Percentiles rank a stretch among this genome's conserved stretches.
These are phyloP conservation scores for Silvanus unidentatus DNA, from an alignment of 2,888 invertebrate species.

Conservation along the genomic window DNA sequence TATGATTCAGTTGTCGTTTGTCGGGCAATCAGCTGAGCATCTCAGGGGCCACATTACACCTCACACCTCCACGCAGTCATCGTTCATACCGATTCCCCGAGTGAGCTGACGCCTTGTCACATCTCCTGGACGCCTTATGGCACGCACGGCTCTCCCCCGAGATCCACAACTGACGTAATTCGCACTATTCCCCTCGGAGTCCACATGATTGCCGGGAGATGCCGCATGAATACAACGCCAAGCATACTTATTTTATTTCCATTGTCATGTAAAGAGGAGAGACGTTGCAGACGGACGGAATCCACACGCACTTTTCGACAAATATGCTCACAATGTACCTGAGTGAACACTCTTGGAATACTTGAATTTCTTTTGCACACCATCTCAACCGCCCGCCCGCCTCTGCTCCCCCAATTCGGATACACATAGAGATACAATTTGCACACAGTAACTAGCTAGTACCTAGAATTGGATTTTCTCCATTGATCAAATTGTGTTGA, in stretches of 20 bases:
- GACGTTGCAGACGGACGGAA: slow-evolving; percentile 14
- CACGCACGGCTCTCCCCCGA: slow-evolving; percentile 34
- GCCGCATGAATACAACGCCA: slow-evolving; percentile 41
- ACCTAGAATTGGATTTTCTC: too few relatives aligned
- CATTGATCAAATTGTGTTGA: too few relatives aligned
- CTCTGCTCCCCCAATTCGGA: too few relatives aligned
- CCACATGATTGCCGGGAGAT: slow-evolving; percentile 44
- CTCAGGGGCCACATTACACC: slow-evolving; percentile 42
- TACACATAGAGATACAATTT: too few relatives aligned
- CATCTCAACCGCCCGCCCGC: too few relatives aligned
- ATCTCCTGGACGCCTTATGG: slow-evolving; percentile 37
- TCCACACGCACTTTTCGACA: slow-evolving; percentile 19
- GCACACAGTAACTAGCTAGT: too few relatives aligned
- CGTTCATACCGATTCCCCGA: slow-evolving; percentile 32
- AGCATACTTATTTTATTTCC: slow-evolving; percentile 37
- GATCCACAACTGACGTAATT: slow-evolving; percentile 42
- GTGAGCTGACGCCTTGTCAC: slow-evolving; percentile 28
- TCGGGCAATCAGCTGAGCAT: slow-evolving; percentile 40
- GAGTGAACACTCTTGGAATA: slow-evolving; percentile 12
- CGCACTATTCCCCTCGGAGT: slow-evolving; percentile 40
- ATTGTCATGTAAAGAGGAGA: slow-evolving; percentile 36
- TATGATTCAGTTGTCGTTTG: slow-evolving; percentile 37
- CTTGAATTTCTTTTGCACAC: slow-evolving; percentile 1
- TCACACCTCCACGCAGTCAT: slow-evolving; percentile 37
- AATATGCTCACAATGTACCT: slow-evolving; percentile 19